Percentiles rank a stretch among this genome's conserved stretches.
These are phyloP conservation scores for Manacus vitellinus DNA, from an alignment of 2,113 vertebrate genomes.

Conservation along the genomic window DNA sequence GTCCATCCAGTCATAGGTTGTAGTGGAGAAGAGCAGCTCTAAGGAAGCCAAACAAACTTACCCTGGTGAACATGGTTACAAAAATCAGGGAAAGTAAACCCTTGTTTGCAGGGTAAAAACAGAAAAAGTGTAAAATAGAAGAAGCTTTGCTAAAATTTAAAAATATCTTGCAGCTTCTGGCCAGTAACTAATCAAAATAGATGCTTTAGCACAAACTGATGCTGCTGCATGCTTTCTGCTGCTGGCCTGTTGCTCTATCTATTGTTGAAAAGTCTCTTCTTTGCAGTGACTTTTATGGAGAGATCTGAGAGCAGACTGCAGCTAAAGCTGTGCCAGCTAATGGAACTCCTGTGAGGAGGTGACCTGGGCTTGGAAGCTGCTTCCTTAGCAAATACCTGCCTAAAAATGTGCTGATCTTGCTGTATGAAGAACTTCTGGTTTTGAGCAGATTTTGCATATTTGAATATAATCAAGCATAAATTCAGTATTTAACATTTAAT, in stretches of 20 bases:
- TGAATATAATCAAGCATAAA: not conserved
- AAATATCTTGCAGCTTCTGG: not conserved
- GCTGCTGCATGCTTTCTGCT: not conserved
- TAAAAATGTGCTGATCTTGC: not conserved
- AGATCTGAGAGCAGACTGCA: not conserved
- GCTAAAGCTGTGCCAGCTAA: not conserved
- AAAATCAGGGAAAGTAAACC: not conserved
- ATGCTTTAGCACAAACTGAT: not conserved
- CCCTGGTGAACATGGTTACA: not conserved
- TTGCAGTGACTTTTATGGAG: not conserved
- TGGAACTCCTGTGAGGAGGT: not conserved
- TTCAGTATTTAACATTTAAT: conserved; percentile 28
- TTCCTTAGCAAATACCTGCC: not conserved
- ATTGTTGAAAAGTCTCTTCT: not conserved
- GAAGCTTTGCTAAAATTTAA: not conserved
- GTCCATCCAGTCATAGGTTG: not conserved
- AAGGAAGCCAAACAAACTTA: not conserved
- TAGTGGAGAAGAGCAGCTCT: not conserved
- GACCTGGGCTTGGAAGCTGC: not conserved
- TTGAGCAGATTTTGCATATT: conserved; percentile 11
- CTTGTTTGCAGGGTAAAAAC: not conserved
- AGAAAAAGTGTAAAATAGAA: not conserved
- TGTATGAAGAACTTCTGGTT: not conserved
- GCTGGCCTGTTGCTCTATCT: not conserved
- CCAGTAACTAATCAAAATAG: not conserved